phyloP scores from a whole-genome alignment of 2,113 vertebrate genomes.

The Syrrhaptes paradoxus region DNA sequence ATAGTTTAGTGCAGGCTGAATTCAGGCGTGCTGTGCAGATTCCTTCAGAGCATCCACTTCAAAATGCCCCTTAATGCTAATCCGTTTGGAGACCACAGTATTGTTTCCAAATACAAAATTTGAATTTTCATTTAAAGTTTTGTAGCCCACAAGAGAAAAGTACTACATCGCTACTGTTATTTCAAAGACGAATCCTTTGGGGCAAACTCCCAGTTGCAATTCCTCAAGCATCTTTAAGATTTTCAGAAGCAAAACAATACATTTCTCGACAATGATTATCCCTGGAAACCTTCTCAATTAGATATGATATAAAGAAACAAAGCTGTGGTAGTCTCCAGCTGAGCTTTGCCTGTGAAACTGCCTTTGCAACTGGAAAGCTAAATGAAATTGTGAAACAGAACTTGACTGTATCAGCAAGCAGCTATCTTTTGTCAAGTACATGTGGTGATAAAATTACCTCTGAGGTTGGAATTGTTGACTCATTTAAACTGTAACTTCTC shows the following conservation, averaged over 20 bases:
- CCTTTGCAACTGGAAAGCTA: neutral
- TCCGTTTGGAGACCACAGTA: neutral
- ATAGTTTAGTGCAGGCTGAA: neutral
- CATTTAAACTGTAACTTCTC: neutral
- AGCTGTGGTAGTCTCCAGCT: neutral
- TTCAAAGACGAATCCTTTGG: neutral
- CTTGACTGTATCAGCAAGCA: neutral
- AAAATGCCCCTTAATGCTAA: neutral
- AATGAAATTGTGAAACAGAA: neutral
- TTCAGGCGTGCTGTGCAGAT: neutral
- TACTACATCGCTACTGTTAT: neutral
- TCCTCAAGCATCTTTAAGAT: conserved; percentile 13
- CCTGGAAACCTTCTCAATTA: conserved; percentile 19
- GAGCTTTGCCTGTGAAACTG: neutral
- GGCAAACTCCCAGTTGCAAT: neutral
- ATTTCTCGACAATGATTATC: neutral
- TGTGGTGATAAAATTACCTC: neutral
- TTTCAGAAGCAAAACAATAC: conserved; percentile 23
- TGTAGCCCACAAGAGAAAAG: neutral
- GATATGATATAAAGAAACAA: neutral
- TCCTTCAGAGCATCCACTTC: neutral
- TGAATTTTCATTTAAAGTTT: conserved; percentile 40
- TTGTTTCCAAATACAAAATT: neutral
- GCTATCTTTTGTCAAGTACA: neutral
- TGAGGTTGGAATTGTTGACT: neutral